These are phyloP conservation scores for Lycorma delicatula DNA, from an alignment of 1,140 invertebrate genomes.

Conservation along the genomic window DNA sequence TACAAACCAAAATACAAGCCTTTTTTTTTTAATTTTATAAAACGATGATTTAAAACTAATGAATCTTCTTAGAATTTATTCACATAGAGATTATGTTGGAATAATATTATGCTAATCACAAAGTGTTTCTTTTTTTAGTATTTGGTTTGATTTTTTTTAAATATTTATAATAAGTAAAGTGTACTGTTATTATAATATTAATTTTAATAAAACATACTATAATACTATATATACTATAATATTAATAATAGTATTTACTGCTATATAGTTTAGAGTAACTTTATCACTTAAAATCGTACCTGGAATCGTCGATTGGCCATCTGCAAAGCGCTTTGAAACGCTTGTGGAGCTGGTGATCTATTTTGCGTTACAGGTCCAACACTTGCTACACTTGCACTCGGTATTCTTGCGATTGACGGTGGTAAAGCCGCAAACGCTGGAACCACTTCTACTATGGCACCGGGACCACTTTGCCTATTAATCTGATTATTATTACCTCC, in stretches of 20 bases:
- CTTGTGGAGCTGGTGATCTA: slow-evolving; percentile 5
- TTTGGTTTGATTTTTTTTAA: background rate
- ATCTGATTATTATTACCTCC: slow-evolving; percentile 32
- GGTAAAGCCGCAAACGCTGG: slow-evolving; percentile 42
- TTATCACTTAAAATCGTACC: slow-evolving; percentile 10
- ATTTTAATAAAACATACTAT: no score
- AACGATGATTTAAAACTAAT: no score
- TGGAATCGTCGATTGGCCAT: slow-evolving; percentile 24
- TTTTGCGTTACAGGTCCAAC: background rate
- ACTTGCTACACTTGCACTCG: slow-evolving; percentile 23
- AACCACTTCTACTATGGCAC: slow-evolving; percentile 32
- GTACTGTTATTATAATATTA: no score
- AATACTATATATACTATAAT: no score
- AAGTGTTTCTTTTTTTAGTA: no score
- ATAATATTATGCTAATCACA: no score
- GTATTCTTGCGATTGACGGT: slow-evolving; percentile 44
- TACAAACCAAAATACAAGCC: no score
- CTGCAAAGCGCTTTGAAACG: slow-evolving; percentile 20
- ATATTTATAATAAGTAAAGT: background rate
- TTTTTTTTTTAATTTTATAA: no score
- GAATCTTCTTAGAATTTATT: no score
- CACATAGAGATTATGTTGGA: no score
- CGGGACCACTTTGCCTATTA: slow-evolving; percentile 39
- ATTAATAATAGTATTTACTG: no score
- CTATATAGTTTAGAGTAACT: no score